A percentile compares a stretch with the other conserved stretches of the same genome.
Conservation (phyloP, 2,888 invertebrate genomes). For the Nemapogon koenigi region DNA sequence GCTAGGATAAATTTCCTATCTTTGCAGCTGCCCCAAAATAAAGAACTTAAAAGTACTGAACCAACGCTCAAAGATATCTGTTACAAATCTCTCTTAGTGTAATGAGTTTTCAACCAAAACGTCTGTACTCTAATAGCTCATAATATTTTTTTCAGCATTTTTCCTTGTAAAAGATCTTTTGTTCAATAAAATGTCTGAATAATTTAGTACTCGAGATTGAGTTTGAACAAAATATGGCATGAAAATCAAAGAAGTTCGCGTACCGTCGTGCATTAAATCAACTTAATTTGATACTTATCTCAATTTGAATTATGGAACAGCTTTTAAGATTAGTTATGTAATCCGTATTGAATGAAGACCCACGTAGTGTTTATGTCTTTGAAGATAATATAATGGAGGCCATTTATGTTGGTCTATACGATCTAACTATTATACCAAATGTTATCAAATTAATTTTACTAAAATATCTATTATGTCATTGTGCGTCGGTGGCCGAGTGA, state of each 20-base stretch:
- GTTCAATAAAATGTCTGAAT: background rate
- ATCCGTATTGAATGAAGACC: slow-evolving; percentile 6
- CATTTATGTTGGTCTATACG: slow-evolving; percentile 5
- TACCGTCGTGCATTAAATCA: slow-evolving; percentile 7
- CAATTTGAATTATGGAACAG: slow-evolving; percentile 8
- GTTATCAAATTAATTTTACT: too few relatives aligned
- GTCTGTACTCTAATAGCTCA: too few relatives aligned
- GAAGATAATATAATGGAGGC: slow-evolving; percentile 3
- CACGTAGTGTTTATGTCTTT: slow-evolving; percentile 2
- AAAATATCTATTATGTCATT: too few relatives aligned
- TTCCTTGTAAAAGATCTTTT: background rate
- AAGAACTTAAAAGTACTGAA: too few relatives aligned
- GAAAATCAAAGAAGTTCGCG: slow-evolving; percentile 2
- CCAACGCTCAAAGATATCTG: too few relatives aligned
- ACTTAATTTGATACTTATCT: slow-evolving; percentile 12
- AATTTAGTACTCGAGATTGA: background rate
- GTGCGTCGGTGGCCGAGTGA: too few relatives aligned
- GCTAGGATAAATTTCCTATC: too few relatives aligned
- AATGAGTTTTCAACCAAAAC: too few relatives aligned
- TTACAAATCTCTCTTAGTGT: too few relatives aligned
- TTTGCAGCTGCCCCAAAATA: too few relatives aligned
- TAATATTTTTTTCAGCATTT: background rate
- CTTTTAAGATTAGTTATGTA: slow-evolving; percentile 5
- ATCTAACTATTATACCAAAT: too few relatives aligned
- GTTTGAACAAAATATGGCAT: background rate